Conservation (phyloP, 2,888 invertebrate species). For the Plagodis pulveraria region DNA sequence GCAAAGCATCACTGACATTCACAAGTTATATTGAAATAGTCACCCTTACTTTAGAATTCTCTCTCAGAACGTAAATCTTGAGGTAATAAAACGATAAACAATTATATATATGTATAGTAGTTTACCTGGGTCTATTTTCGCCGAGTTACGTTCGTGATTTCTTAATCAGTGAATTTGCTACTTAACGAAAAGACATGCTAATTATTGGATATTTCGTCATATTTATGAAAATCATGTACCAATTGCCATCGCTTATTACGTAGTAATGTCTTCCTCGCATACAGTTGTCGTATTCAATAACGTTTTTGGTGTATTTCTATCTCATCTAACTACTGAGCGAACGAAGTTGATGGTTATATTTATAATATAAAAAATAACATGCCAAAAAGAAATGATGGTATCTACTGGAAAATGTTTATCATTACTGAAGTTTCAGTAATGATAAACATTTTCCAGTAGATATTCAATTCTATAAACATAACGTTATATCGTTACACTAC, state of each 20-base stretch:
- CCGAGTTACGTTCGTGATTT: conserved; percentile 50
- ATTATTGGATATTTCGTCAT: conserved; percentile 46
- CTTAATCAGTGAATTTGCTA: conserved; percentile 50
- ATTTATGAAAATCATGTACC: conserved; percentile 21
- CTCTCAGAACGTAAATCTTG: no score
- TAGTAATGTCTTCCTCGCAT: conserved; percentile 1
- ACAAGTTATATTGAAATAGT: no score
- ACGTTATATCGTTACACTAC: not conserved
- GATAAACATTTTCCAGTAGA: not conserved
- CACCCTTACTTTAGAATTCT: no score
- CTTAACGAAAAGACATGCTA: conserved; percentile 60
- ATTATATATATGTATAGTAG: conserved; percentile 1
- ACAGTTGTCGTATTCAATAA: not conserved
- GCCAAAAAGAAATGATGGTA: no score
- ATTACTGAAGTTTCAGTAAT: no score
- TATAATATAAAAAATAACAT: no score
- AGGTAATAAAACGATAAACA: no score
- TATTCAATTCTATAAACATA: not conserved
- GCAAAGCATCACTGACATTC: no score
- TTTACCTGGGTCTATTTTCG: conserved; percentile 34
- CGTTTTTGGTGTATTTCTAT: not conserved
- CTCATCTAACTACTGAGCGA: not conserved
- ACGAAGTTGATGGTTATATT: not conserved
- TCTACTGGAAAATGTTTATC: no score
- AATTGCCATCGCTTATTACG: conserved; percentile 9